These are phyloP conservation scores for Nasonia longicornis DNA, from an alignment of 1,140 invertebrate species.

Conservation along the genomic window DNA sequence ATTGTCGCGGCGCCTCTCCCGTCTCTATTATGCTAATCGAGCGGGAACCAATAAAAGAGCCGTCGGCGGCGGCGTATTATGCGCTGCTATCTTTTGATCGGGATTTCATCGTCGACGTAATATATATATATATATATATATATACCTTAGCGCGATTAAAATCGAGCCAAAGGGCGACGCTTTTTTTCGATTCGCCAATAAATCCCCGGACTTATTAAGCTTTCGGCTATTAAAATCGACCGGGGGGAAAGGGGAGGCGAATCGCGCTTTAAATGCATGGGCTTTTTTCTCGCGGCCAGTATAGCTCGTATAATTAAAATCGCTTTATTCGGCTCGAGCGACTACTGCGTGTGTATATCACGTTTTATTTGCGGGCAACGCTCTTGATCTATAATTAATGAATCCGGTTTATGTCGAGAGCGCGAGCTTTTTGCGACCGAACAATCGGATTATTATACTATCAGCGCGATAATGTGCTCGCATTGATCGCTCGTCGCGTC, in stretches of 20 bases:
- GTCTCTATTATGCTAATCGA: slow-evolving; percentile 21
- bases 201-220: not conserved
- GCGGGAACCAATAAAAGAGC: not conserved
- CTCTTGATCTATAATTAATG: not conserved
- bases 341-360: not conserved
- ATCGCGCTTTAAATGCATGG: not conserved
- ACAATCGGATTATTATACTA: not conserved
- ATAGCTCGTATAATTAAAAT: not conserved
- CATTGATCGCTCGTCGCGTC: not conserved
- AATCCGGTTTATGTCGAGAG: not conserved
- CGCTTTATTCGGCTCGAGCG: not conserved
- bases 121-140: not conserved
- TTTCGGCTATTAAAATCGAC: slow-evolving; percentile 10
- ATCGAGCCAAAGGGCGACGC: not conserved
- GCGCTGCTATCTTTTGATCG: not conserved
- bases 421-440: not conserved
- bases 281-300: not conserved
- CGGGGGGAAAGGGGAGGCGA: not conserved
- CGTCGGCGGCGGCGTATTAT: not conserved
- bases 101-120: not conserved
- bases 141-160: not conserved
- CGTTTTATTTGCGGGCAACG: not conserved
- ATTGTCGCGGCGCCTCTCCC: not conserved
- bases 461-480: not conserved
- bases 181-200: slow-evolving; percentile 5